Evolutionary conservation across 2,888 invertebrate species (phyloP).

Genomic region (Endotricha flammealis): DNA sequence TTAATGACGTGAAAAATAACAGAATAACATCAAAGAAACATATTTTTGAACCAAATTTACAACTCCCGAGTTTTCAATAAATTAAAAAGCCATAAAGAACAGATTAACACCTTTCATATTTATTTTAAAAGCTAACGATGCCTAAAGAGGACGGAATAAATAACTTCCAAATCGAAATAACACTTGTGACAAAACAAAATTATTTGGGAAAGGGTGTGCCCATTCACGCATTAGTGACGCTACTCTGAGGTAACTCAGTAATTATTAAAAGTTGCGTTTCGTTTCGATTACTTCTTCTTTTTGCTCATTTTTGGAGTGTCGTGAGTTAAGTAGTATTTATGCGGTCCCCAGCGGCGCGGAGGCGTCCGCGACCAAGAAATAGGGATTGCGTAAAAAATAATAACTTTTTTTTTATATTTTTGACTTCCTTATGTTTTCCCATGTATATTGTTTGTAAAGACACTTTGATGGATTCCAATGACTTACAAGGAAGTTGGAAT

Average conservation of each 20-base stretch:
- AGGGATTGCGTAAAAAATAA: slow-evolving; percentile 21
- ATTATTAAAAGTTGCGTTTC: slow-evolving; percentile 67
- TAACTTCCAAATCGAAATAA: slow-evolving; percentile 64
- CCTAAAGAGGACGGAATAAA: slow-evolving; percentile 48
- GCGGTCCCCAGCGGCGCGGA: slow-evolving; percentile 66
- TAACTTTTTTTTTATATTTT: slow-evolving; percentile 8
- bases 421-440: background rate
- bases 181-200: slow-evolving; percentile 67
- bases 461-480: too few relatives aligned
- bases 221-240: slow-evolving; percentile 73
- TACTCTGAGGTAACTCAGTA: slow-evolving; percentile 48
- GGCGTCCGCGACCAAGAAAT: slow-evolving; percentile 44
- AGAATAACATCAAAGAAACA: too few relatives aligned
- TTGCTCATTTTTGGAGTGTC: slow-evolving; percentile 52
- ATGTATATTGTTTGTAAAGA: too few relatives aligned
- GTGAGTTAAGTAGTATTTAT: slow-evolving; percentile 75
- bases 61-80: too few relatives aligned
- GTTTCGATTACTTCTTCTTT: slow-evolving; percentile 33
- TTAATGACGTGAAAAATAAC: too few relatives aligned
- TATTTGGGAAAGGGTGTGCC: slow-evolving; percentile 57
- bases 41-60: too few relatives aligned
- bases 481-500: too few relatives aligned
- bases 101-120: slow-evolving; percentile 23
- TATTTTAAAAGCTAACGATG: slow-evolving; percentile 45
- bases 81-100: slow-evolving; percentile 16